Evolutionary conservation across 1,140 invertebrate species (phyloP), one percentile per base, ranked within the genome.

Genomic region (Pogonomyrmex californicus): DNA sequence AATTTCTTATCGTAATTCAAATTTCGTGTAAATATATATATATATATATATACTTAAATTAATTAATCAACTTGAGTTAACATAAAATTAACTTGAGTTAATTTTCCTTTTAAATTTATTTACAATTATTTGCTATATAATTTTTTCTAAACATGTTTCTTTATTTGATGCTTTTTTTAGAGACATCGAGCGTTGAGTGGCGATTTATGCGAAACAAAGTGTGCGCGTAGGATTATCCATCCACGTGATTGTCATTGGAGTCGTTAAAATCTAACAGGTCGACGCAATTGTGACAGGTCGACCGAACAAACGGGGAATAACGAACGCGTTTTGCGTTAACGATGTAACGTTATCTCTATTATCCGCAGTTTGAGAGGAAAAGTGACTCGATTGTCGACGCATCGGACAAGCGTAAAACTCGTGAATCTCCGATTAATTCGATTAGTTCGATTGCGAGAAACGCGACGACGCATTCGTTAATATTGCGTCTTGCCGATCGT

Each of bases 291-390:
- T 0, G 14, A 44, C 23, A 23, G 23, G 0, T 23, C 23, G 23
- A 33, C 14, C 30, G 41, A 44, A 83, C 54, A 83, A 83, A 73
- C 68, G 79, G 54, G 68, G 14, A 60, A 75, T 75, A 83, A 83
- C 79, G 54, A 83, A 73, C 56, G 33, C 68, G 33, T 47, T 60
- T 73, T 44, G 33, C 79, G 68, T 83, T 60, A 83, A 83, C 68
- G 79, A 83, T 60, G 68, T 56, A 54, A 75, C 41, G 56, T 38
- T 83, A 60, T n/a, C 79, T 41, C 79, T 75, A 75, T 83, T 83
- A 83, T 83, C 79, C 54, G 30, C 33, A 60, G 56, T 4, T 75
- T 54, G 79, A 71, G 14, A 49, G 41, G 77, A 81, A 38, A 62
- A 83, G 44, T 70, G 51, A 81, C 38, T 14, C 63, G 54, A 83